These are phyloP conservation scores for Cyanoliseus patagonus DNA, from an alignment of 2,113 vertebrate genomes.

Conservation along the genomic window DNA sequence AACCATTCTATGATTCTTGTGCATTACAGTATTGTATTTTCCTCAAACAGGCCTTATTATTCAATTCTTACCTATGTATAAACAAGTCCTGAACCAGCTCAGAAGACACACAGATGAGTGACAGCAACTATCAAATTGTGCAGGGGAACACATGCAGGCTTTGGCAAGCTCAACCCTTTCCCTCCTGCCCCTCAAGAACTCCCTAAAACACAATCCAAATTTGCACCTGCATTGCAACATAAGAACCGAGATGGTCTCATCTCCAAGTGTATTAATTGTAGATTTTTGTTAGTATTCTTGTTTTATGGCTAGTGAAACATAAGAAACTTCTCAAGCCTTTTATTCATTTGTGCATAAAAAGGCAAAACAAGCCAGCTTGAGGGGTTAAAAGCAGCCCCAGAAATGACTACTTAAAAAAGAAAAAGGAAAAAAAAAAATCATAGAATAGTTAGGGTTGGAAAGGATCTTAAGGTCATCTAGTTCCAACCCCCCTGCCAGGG, in stretches of 20 bases:
- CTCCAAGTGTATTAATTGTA: rapidly evolving
- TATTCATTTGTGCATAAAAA: background rate
- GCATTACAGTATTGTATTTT: background rate
- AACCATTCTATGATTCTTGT: background rate
- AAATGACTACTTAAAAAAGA: background rate
- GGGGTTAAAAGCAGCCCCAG: background rate
- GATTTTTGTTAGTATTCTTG: background rate
- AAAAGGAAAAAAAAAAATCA: background rate
- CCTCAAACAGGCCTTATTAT: rapidly evolving
- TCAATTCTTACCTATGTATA: background rate
- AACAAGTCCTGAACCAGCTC: background rate
- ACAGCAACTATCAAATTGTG: background rate
- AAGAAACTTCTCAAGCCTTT: background rate
- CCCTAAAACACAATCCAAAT: background rate
- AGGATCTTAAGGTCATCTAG: no score
- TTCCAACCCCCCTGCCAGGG: no score
- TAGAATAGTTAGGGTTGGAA: no score
- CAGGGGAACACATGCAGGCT: background rate
- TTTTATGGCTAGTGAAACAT: background rate
- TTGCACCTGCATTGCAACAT: background rate
- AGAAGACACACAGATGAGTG: background rate
- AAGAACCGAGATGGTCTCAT: background rate
- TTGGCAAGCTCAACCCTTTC: background rate
- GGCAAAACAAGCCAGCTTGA: background rate
- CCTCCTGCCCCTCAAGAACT: background rate